phyloP scores from a whole-genome alignment of 2,888 invertebrate genomes.

The Tetanocera ferruginea region DNA sequence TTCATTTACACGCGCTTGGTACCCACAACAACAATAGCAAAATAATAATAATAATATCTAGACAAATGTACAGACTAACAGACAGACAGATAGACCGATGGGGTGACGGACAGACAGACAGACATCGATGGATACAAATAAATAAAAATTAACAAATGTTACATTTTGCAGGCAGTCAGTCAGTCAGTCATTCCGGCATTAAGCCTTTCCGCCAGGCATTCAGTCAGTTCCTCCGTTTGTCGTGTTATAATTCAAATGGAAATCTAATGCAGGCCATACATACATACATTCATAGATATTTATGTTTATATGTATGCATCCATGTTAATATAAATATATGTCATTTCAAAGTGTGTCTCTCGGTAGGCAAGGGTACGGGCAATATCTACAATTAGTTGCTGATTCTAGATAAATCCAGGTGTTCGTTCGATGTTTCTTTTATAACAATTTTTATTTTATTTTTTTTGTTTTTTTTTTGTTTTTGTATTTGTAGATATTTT shows the following conservation, averaged over 20 bases:
- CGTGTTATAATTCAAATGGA: slow-evolving; percentile 4
- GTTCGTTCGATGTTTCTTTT: slow-evolving; percentile 33
- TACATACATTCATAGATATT: background rate
- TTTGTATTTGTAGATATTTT: background rate
- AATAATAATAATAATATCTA: slow-evolving; percentile 3
- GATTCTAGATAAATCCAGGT: slow-evolving; percentile 46
- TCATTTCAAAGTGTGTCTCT: background rate
- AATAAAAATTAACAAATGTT: slow-evolving; percentile 18
- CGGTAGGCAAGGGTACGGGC: background rate
- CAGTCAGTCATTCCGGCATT: background rate
- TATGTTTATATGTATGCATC: background rate
- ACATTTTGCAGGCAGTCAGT: slow-evolving; percentile 16
- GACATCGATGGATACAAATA: background rate
- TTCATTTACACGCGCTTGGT: slow-evolving; percentile 34
- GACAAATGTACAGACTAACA: background rate
- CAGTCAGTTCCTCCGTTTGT: background rate
- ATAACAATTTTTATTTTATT: background rate
- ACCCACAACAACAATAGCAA: background rate
- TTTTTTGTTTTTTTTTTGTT: background rate
- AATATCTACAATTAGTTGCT: slow-evolving; percentile 39
- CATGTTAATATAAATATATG: slow-evolving; percentile 21
- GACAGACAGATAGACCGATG: background rate
- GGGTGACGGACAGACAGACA: background rate
- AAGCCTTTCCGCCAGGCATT: too few species aligned
- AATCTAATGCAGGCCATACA: slow-evolving; percentile 23